A percentile compares a stretch with the other conserved stretches of the same genome.
These are phyloP conservation scores for Calycopis cecrops DNA, from an alignment of 1,140 invertebrate genomes.

Conservation along the genomic window DNA sequence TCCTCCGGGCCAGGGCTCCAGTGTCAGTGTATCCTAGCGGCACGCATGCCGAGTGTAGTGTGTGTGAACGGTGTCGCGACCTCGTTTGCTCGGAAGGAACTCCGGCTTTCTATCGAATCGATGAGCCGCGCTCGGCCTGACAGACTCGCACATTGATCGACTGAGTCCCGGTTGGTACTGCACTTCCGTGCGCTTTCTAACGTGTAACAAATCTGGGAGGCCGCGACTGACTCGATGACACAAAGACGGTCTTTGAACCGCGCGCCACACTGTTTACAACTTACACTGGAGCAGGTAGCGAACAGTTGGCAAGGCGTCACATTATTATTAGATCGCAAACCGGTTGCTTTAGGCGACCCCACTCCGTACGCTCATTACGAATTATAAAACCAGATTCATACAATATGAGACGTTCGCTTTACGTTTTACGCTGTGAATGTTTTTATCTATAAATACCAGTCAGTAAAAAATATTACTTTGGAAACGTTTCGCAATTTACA, in stretches of 20 bases:
- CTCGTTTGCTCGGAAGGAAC: conserved; percentile 42
- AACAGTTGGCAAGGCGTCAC: too few species aligned
- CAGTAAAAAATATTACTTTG: too few species aligned
- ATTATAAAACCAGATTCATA: too few species aligned
- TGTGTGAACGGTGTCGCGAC: conserved; percentile 29
- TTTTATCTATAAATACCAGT: too few species aligned
- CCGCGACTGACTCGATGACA: conserved; percentile 12
- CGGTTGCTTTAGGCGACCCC: not conserved
- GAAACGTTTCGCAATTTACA: too few species aligned
- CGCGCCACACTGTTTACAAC: conserved; percentile 6
- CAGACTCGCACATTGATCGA: conserved; percentile 65
- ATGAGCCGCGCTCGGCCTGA: conserved; percentile 55
- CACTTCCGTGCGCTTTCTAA: conserved; percentile 35
- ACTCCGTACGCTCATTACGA: too few species aligned
- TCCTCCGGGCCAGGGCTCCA: conserved; percentile 8
- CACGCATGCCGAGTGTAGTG: conserved; percentile 36
- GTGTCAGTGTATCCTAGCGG: not conserved
- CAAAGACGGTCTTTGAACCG: conserved; percentile 16
- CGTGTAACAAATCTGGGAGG: conserved; percentile 23
- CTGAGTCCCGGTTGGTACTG: conserved; percentile 44
- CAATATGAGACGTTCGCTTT: too few species aligned
- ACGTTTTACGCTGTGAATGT: too few species aligned
- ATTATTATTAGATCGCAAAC: conserved; percentile 12
- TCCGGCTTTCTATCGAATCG: conserved; percentile 61
- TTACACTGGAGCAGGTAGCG: too few species aligned